Base-by-base conservation (phyloP, 2,797 vertebrate species). In the Falco cherrug region DNA sequence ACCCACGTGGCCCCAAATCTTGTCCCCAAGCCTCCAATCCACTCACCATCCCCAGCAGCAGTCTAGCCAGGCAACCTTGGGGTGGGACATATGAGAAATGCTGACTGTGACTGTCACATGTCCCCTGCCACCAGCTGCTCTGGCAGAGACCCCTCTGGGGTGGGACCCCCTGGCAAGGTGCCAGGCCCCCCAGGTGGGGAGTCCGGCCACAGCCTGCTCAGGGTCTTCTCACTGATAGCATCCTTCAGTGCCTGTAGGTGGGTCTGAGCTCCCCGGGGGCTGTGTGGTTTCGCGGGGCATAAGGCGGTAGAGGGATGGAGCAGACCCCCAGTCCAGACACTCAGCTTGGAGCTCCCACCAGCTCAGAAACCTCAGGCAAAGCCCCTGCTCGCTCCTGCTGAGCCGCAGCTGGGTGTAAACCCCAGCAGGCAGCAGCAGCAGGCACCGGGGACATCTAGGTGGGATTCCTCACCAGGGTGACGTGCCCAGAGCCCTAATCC, bases 311-410 rank as follows among this genome's bases (percentile, higher is more conserved):
- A 64, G 41, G 84, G n/a, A 20, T 43, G 53, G 59, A 47, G 69
- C 75, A 59, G 48, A 54, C 70, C 24, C 51, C 25, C 1, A 0
- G 39, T 56, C 31, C 90, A 88, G 51, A 39, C 41, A 51, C 16
- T 21, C 51, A 45, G 2, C 41, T 13, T 21, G 74, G 63, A 63
- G 68, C 37, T 59, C 50, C 50, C 82, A 1, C 25, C 0, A 7
- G 5, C 26, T 24, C 20, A 9, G 69, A 16, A 70, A 53, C 6
- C 53, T 71, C 76, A 65, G 37, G 9, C 50, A 75, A 51, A 51
- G 24, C 24, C 65, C 13, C 43, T 20, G 35, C 33, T 47, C 0
- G 1, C n/a, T 69, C 43, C 64, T 6, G 1, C 50, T 19, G 48
- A 53, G 48, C 59, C 8, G 4, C 43, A 59, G 45, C 80, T 29